Base-by-base conservation (phyloP, 2,113 vertebrate species). In the Xenopus borealis region DNA sequence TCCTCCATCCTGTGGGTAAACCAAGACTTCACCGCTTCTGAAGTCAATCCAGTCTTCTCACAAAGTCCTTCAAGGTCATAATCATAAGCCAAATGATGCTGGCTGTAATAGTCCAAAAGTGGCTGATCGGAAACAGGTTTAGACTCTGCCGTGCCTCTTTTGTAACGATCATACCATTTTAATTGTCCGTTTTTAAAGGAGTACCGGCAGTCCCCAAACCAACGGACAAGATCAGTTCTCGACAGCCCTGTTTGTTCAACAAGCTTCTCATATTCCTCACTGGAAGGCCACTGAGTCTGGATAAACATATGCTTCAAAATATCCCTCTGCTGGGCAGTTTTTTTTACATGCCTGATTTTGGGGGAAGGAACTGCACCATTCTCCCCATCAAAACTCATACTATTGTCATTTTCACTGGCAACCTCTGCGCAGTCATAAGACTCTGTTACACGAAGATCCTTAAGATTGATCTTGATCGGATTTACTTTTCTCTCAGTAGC, bases 401-500 rank as follows among this genome's bases (percentile, higher is more conserved):
- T 85, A 0, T 68, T 82, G 46, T 71, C 0, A 0, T 71, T 40
- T 0, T 75, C 50, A 12, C 66, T 83, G 0, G 17, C 78, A 4
- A 78, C 61, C 68, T 89, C 87, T 0, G 1, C 79, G 88, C 93
- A 95, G 71, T 94, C 92, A 0, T 88, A 94, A 63, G 95, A 91
- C 81, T 98, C 96, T 0, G 95, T 97, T 77, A 98, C 95, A 72
- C 96, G 92, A 68, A 98, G 92, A 89, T 96, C 97, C 82, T 97
- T 99, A 68, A 98, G 90, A 80, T 98, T 98, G 78, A 98, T 98
- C 85, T 98, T 99, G 81, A 99, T 97, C 62, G 97, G 97, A 81
- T 94, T 98, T 75, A 98, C 97, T 80, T 97, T 99, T 46, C 91
- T 92, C 69, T 93, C 93, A 0, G 46, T 79, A 0, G 78, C 75